Conservation (phyloP, 2,797 vertebrate genomes). For the Micropoecilia bifurca region DNA sequence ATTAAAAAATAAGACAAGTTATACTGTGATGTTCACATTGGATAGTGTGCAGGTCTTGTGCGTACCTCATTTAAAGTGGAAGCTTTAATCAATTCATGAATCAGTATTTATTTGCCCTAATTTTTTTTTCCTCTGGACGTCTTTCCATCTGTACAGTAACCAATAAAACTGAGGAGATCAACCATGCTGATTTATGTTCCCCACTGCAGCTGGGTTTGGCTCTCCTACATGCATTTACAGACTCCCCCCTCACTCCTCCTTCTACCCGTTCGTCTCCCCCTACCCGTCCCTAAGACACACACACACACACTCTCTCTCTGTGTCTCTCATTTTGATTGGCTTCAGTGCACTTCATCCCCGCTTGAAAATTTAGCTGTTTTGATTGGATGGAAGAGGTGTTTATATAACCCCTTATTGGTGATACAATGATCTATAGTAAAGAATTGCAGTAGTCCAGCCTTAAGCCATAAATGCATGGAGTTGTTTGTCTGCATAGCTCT, state of each 20-base stretch:
- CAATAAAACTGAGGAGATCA: slow-evolving; percentile 43
- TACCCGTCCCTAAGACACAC: neutral
- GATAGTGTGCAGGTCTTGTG: neutral
- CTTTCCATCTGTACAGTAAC: slow-evolving; percentile 46
- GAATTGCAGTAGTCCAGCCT: neutral
- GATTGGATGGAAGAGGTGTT: neutral
- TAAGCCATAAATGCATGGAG: neutral
- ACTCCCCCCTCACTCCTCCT: neutral
- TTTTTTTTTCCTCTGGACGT: slow-evolving; percentile 18
- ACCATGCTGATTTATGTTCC: slow-evolving; percentile 57
- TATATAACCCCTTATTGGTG: neutral
- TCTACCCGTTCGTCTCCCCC: neutral
- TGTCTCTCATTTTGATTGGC: slow-evolving; percentile 38
- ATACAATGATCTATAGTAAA: neutral
- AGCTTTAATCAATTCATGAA: slow-evolving; percentile 28
- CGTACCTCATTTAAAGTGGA: slow-evolving; percentile 13
- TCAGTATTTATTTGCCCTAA: slow-evolving; percentile 32
- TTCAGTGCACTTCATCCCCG: slow-evolving; percentile 36
- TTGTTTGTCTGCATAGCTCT: neutral
- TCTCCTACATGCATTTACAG: slow-evolving; percentile 43
- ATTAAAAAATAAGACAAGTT: neutral
- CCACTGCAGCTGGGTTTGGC: slow-evolving; percentile 40
- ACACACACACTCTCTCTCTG: neutral
- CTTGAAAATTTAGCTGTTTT: neutral
- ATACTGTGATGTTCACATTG: neutral